These are phyloP conservation scores for Craterocephalus amniculus DNA, from an alignment of 2,797 vertebrate genomes.

Conservation along the genomic window DNA sequence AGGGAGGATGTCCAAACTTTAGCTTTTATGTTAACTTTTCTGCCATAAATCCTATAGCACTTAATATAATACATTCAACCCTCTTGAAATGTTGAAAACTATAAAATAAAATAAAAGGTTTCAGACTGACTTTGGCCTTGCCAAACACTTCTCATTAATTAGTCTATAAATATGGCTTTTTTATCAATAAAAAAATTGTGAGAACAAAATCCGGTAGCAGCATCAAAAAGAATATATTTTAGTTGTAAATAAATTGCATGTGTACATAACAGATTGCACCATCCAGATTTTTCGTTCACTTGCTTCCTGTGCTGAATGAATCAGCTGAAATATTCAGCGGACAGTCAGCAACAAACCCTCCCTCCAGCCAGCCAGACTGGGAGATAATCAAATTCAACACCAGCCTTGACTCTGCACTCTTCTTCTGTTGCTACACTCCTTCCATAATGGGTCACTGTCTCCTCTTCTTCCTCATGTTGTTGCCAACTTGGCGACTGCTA, in stretches of 20 bases:
- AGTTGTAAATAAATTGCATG: neutral
- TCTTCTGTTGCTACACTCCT: slow-evolving; percentile 31
- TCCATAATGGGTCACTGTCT: slow-evolving; percentile 13
- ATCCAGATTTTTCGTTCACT: slow-evolving; percentile 14
- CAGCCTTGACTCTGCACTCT: slow-evolving; percentile 56
- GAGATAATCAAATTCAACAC: slow-evolving; percentile 66
- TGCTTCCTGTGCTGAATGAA: slow-evolving; percentile 21
- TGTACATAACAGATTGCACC: neutral
- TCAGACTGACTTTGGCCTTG: too few species aligned
- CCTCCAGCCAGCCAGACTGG: slow-evolving; percentile 21
- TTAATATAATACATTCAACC: too few species aligned
- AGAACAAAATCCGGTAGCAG: too few species aligned
- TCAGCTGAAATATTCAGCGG: slow-evolving; percentile 37
- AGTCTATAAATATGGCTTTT: neutral
- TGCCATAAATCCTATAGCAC: too few species aligned
- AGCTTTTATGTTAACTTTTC: too few species aligned
- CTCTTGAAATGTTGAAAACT: too few species aligned
- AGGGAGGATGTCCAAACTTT: too few species aligned
- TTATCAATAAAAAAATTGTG: too few species aligned
- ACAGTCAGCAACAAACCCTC: slow-evolving; percentile 47
- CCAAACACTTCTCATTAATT: neutral
- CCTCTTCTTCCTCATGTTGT: slow-evolving; percentile 11
- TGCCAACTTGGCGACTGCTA: slow-evolving; percentile 31
- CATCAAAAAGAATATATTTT: neutral
- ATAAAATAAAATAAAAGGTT: too few species aligned